These are phyloP conservation scores for Seira musarum DNA, from an alignment of 2,888 invertebrate genomes.

Conservation along the genomic window DNA sequence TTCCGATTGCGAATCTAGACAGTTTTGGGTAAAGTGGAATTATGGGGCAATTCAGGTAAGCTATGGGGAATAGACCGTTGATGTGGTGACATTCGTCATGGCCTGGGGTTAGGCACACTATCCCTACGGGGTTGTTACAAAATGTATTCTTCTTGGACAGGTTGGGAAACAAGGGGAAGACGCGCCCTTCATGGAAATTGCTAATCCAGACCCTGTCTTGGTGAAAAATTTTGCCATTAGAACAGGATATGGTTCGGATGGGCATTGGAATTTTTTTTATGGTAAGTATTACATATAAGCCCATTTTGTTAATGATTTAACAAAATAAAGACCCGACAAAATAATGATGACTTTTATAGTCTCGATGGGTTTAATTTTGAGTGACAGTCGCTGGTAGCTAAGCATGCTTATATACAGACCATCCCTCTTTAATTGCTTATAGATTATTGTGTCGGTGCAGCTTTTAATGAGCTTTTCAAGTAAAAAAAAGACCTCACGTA, in stretches of 20 bases:
- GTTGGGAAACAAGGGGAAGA: slow-evolving; percentile 83
- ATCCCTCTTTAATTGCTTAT: no score
- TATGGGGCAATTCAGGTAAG: slow-evolving; percentile 72
- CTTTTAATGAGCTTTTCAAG: no score
- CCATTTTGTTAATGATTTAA: no score
- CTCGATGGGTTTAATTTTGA: no score
- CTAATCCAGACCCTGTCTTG: slow-evolving; percentile 80
- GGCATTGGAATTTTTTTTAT: slow-evolving; percentile 87
- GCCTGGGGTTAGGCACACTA: no score
- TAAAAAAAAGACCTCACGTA: no score
- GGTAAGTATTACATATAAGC: slow-evolving; percentile 74
- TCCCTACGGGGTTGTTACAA: no score
- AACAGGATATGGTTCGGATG: slow-evolving; percentile 89
- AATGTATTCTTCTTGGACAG: slow-evolving; percentile 55
- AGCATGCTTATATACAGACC: no score
- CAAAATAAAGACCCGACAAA: no score
- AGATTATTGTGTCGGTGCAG: no score
- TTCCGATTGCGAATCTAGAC: slow-evolving; percentile 82
- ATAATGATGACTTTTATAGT: no score
- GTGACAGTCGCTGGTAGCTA: no score
- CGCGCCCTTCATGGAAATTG: slow-evolving; percentile 82
- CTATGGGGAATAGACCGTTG: not conserved
- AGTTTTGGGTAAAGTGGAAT: slow-evolving; percentile 89
- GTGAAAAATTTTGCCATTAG: slow-evolving; percentile 85
- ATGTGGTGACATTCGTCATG: not conserved